Evolutionary conservation across 2,113 vertebrate genomes (phyloP), one percentile per base, ranked within the genome.

Genomic region (Anarhynchus alexandrinus): DNA sequence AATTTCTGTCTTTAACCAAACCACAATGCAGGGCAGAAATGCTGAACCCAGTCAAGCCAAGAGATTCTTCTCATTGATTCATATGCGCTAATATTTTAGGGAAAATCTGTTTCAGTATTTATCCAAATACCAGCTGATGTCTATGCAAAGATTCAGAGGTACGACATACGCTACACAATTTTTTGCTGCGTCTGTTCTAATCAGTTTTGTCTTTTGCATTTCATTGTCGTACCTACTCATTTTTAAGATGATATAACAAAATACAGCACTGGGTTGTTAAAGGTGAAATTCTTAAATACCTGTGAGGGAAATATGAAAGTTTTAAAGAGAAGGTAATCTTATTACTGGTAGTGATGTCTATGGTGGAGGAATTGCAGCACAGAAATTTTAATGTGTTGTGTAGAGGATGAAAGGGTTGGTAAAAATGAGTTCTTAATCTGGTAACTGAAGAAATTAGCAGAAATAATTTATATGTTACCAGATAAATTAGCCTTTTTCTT

Each of bases 151-250:
- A 32, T n/a, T 76, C 23, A 65, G 38, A 62, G n/a, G 13, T 47
- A 52, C 0, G 1, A 23, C 38, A 10, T 12, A 49, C 0, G 1
- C 36, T 59, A 12, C 77, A 34, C 4, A 79, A 6, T 14, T 65
- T 78, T 59, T 66, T 62, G 8, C 52, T 45, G 9, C 1, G 0
- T 52, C 30, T 67, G 8, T 55, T 87, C 21, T 54, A 55, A 66
- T 54, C 3, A 43, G 0, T 4, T 55, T 58, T 82, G 89, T 34
- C 13, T 38, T 61, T 54, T 58, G 9, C 22, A 27, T 87, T 77
- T 67, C 17, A 15, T 51, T 87, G 32, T 74, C 10, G 6, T 38
- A 70, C 10, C 20, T 51, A 57, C 23, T 86, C 0, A 4, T 70
- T 85, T 88, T 65, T 78, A 66, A 77, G 19, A 38, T 54, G 65